A percentile compares a stretch with the other conserved stretches of the same genome.
These are phyloP conservation scores for Ramazzottius varieornatus DNA, from an alignment of 2,888 invertebrate species.

Conservation along the genomic window DNA sequence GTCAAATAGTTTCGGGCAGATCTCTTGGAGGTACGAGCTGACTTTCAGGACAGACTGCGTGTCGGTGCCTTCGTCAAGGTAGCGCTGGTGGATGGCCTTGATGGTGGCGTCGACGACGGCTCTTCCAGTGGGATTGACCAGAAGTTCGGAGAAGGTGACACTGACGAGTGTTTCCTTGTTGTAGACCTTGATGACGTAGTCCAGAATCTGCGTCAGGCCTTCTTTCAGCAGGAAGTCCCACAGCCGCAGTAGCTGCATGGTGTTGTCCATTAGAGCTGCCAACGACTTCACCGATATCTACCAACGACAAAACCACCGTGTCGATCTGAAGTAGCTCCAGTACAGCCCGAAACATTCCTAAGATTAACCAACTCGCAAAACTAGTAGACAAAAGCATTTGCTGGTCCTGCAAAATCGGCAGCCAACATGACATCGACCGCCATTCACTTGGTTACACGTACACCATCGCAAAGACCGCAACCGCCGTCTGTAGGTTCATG, in stretches of 20 bases:
- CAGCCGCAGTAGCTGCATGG: background rate
- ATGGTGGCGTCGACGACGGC: background rate
- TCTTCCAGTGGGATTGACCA: background rate
- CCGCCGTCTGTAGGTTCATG: no score
- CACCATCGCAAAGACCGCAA: no score
- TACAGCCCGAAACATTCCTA: no score
- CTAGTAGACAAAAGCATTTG: no score
- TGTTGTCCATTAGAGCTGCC: background rate
- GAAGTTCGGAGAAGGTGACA: background rate
- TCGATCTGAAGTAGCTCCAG: no score
- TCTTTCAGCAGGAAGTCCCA: background rate
- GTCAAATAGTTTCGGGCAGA: background rate
- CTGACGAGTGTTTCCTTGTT: background rate
- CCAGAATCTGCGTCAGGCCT: background rate
- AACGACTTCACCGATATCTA: background rate
- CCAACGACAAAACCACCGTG: no score
- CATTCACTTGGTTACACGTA: no score
- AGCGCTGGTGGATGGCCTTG: background rate
- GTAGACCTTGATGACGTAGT: background rate
- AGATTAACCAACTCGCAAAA: no score
- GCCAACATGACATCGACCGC: no score
- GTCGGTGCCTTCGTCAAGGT: background rate
- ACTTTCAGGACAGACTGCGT: background rate
- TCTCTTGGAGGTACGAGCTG: background rate
- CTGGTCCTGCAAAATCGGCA: no score